phyloP scores from a whole-genome alignment of 1,140 invertebrate genomes.

The Aphelenchoides besseyi region DNA sequence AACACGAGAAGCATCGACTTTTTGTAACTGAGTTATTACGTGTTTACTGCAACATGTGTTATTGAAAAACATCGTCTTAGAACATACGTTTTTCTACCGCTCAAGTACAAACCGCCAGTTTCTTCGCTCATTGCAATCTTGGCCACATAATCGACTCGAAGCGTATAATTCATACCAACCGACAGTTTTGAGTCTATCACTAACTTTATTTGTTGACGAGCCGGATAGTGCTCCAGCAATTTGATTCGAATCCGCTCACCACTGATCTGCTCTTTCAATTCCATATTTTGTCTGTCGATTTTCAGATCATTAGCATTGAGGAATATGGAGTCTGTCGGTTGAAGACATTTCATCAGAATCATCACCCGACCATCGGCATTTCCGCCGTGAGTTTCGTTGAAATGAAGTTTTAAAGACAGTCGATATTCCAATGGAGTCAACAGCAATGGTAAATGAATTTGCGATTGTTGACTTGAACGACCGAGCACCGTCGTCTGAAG shows the following conservation, averaged over 20 bases:
- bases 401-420: neutral
- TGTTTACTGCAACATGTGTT: slow-evolving; percentile 32
- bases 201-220: neutral
- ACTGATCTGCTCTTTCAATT: neutral
- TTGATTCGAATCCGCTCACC: neutral
- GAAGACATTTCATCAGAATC: neutral
- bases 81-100: neutral
- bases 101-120: neutral
- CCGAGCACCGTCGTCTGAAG: neutral
- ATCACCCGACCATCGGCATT: neutral
- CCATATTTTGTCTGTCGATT: neutral
- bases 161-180: neutral
- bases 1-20: slow-evolving; percentile 42
- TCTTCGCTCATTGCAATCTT: neutral
- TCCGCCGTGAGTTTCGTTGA: neutral
- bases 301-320: neutral
- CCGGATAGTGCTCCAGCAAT: neutral
- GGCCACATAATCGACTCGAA: neutral
- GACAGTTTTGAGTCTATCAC: neutral
- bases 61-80: slow-evolving; percentile 8
- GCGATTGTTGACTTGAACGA: too few relatives aligned
- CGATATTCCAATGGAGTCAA: neutral
- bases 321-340: neutral
- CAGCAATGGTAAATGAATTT: neutral
- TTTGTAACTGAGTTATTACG: slow-evolving; percentile 46